These are phyloP conservation scores for Trichogramma pretiosum DNA, from an alignment of 1,140 invertebrate genomes.

Conservation along the genomic window DNA sequence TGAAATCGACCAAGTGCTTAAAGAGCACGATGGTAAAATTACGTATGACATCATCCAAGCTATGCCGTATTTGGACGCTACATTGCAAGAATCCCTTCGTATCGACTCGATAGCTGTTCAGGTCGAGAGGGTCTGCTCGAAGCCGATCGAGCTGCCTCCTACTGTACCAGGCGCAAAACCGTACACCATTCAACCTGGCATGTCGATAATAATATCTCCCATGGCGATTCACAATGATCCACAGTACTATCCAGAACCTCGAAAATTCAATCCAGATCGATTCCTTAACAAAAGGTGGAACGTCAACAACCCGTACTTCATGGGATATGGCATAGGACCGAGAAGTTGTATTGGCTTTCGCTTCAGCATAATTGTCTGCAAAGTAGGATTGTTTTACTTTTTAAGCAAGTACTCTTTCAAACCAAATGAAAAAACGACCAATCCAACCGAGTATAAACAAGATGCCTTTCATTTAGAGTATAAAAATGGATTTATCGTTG, in stretches of 20 bases:
- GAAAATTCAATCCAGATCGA: conserved; percentile 47
- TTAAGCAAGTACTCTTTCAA: no score
- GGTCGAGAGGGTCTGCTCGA: conserved; percentile 43
- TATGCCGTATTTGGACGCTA: conserved; percentile 44
- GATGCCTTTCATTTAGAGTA: no score
- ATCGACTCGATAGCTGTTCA: conserved; percentile 39
- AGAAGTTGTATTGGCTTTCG: conserved; percentile 25
- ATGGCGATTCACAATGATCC: conserved; percentile 44
- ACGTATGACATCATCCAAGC: conserved; percentile 39
- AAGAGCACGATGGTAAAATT: conserved; percentile 25
- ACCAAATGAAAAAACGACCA: no score
- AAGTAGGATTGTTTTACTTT: no score
- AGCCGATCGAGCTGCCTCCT: conserved; percentile 20
- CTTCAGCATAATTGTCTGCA: no score
- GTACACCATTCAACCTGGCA: conserved; percentile 43
- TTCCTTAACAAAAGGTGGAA: conserved; percentile 39
- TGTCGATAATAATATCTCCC: conserved; percentile 39
- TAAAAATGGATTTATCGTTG: no score
- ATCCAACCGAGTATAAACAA: no score
- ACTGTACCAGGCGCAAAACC: conserved; percentile 41
- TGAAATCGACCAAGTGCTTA: conserved; percentile 47
- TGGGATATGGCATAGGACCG: conserved; percentile 30
- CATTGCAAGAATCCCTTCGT: conserved; percentile 49
- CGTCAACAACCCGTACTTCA: conserved; percentile 23
- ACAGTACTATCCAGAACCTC: conserved; percentile 48